Base-by-base conservation (phyloP, 2,888 invertebrate species). In the Azorinus chamasolen region DNA sequence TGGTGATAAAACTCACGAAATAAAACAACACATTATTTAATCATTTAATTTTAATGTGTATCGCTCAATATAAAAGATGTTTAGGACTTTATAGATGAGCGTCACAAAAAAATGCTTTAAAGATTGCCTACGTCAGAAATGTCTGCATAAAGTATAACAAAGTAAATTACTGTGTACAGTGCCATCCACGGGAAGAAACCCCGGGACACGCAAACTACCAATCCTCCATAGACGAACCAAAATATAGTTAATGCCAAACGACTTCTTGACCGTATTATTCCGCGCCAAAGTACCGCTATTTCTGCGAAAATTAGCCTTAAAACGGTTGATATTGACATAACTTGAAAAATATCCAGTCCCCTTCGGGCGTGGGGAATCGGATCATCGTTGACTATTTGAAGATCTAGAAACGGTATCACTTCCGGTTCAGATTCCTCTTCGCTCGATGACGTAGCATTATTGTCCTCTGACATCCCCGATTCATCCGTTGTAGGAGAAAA, bases 161-260 rank as follows among this genome's bases (percentile, higher is more conserved):
- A 80, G 45, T 77, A 80, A n/a, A 80, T 71, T 0, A 70, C 20
- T 4, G 76, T 80, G 20, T 80, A 80, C 27, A 80, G 72, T 10
- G 50, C 37, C 76, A 80, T 80, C 80, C 73, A 77, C 20, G 80
- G 80, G 3, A 73, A 48, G 61, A 80, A 80, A n/a, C 66, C 61
- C 12, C 63, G 46, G 0, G 76, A 76, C 39, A 76, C 54, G 27
- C 57, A 73, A 1, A 80, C 58, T 3, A 80, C 62, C 0, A 69
- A 25, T 14, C 64, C 59, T 2, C 76, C 73, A 55, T 80, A 77
- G 10, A 70, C 1, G 41, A 80, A 73, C 80, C 80, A 80, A 50
- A 73, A 73, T 18, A 76, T n/a, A 16, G 77, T 80, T 20, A 80
- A 45, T 5, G 58, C 46, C 18, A 64, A 37, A 18, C 80, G 41